phyloP scores from a whole-genome alignment of 2,888 invertebrate genomes.

The Venustoraphidia nigricollis region DNA sequence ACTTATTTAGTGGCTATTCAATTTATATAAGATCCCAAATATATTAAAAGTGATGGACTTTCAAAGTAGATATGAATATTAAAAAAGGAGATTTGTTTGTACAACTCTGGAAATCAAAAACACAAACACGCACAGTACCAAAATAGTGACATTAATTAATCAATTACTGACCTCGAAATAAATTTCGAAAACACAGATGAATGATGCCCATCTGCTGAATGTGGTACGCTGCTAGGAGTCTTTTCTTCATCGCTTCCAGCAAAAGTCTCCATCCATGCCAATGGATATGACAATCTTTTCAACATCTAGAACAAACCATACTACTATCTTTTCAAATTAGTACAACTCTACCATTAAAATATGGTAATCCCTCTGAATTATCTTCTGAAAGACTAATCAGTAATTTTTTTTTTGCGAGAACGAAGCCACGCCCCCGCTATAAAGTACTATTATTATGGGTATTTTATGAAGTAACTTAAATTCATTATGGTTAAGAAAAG shows the following conservation, averaged over 20 bases:
- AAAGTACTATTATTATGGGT: no score
- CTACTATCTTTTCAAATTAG: slow-evolving; percentile 5
- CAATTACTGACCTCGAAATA: slow-evolving; percentile 58
- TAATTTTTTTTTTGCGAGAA: no score
- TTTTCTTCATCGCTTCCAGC: slow-evolving; percentile 56
- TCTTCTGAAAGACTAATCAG: no score
- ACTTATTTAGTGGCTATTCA: no score
- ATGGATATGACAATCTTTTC: slow-evolving; percentile 78
- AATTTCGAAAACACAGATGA: slow-evolving; percentile 78
- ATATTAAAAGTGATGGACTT: no score
- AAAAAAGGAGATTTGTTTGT: no score
- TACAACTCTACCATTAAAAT: not conserved
- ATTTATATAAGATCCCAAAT: no score
- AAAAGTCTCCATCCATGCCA: slow-evolving; percentile 83
- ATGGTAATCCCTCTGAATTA: no score
- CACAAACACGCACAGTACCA: not conserved
- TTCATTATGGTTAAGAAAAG: not conserved
- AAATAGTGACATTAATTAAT: not conserved
- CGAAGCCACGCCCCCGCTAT: no score
- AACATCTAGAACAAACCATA: slow-evolving; percentile 53
- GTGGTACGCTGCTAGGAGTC: slow-evolving; percentile 27
- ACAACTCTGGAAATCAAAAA: not conserved
- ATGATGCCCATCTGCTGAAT: slow-evolving; percentile 35
- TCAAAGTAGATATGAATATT: no score
- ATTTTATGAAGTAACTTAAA: not conserved